Evolutionary conservation across 2,888 invertebrate species (phyloP), one percentile per base, ranked within the genome.

Genomic region (Thymelicus acteon): DNA sequence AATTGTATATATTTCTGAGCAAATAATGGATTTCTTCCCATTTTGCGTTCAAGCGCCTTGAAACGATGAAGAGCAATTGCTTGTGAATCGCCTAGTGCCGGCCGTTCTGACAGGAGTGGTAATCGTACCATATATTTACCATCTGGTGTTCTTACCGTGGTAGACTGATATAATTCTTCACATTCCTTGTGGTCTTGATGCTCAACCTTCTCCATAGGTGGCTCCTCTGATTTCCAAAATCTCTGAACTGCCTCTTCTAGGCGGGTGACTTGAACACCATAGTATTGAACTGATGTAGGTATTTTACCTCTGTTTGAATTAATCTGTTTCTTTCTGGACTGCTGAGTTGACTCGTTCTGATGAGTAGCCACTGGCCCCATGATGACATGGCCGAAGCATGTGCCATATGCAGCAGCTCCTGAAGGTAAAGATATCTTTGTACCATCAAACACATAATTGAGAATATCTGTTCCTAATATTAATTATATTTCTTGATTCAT

Each of bases 381-480:
- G 61, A 71, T 61, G 57, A 71, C 66, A 47, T 66, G 57, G 31
- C 71, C 71, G 31, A 71, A 71, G 62, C 71, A 71, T 6, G 71
- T 71, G 13, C 67, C 71, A 67, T 71, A 71, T 12, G 71, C 71
- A 61, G 71, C 60, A 44, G 37, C n/a, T 24, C 71, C 71, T 54
- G 61, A 61, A 44, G 54, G 31, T 19, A 71, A 60, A 61, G 19
- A n/a, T 15, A 71, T 61, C 24, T 66, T 66, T 61, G 66, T 60
- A 61, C 66, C 65, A 71, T 71, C 71, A 66, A 39, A 71, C 2
- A 71, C 48, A 62, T 71, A 71, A 66, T 71, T 71, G 15, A 71
- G 60, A 10, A 71, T 31, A 66, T 70, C 70, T 49, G 64, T 63
- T 12, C 70, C 70, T 64, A 70, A 12, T 58, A 70, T 70, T 63